A percentile compares a stretch with the other conserved stretches of the same genome.
Conservation (phyloP, 2,797 vertebrate species). For the Parambassis ranga region DNA sequence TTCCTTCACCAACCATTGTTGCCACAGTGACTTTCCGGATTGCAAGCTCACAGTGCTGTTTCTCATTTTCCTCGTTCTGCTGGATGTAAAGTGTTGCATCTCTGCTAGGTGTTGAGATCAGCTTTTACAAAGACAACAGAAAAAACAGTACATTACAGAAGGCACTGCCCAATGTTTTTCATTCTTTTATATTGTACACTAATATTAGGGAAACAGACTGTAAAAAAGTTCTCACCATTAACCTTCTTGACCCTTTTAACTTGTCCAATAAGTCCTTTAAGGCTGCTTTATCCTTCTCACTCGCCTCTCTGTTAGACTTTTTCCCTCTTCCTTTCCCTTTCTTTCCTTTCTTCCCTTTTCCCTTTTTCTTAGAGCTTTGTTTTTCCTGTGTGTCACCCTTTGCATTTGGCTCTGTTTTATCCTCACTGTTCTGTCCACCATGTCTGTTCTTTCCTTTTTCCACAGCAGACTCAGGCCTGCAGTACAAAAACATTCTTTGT, state of each 20-base stretch:
- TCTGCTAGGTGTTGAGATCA: constrained; percentile 78
- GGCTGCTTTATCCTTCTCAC: constrained; percentile 66
- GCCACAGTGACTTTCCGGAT: constrained; percentile 75
- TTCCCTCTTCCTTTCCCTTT: constrained; percentile 76
- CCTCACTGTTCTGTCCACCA: constrained; percentile 15
- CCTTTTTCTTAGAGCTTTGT: constrained; percentile 69
- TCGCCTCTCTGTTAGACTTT: constrained; percentile 68
- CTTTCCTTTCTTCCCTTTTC: constrained; percentile 78
- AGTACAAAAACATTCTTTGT: constrained; percentile 1
- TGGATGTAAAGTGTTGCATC: constrained; percentile 72
- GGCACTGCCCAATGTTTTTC: background rate
- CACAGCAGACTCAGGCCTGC: constrained; percentile 35
- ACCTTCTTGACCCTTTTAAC: constrained; percentile 72
- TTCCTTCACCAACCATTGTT: constrained; percentile 72
- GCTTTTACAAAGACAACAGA: constrained; percentile 46
- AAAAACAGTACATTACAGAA: background rate
- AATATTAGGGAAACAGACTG: background rate
- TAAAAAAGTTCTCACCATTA: constrained; percentile 73
- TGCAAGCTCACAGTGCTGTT: constrained; percentile 73
- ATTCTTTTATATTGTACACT: background rate
- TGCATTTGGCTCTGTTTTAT: constrained; percentile 31
- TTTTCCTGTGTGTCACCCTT: constrained; percentile 44
- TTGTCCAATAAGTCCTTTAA: constrained; percentile 72
- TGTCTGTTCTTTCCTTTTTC: constrained; percentile 30
- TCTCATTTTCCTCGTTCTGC: constrained; percentile 74